Conservation (phyloP, 2,113 vertebrate genomes). For the Prolemur simus region DNA sequence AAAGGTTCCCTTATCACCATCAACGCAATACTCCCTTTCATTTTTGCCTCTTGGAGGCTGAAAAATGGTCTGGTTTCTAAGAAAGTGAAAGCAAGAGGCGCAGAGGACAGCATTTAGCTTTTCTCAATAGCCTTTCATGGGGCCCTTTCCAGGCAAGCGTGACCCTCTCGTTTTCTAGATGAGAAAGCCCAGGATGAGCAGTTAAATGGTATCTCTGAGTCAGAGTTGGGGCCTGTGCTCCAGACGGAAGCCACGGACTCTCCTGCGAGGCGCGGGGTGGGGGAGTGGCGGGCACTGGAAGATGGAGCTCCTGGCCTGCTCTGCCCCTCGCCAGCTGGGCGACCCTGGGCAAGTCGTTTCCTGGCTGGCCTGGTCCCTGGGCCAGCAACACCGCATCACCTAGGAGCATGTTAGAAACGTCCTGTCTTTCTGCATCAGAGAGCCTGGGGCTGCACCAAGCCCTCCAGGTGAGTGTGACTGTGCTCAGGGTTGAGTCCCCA, state of each 20-base stretch:
- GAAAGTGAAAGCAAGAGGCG: neutral
- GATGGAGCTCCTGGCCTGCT: neutral
- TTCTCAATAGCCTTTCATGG: neutral
- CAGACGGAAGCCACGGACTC: accelerated
- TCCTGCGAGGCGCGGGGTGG: neutral
- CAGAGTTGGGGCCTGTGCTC: neutral
- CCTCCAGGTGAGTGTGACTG: neutral
- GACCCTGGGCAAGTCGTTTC: neutral
- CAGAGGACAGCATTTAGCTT: neutral
- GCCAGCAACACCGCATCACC: neutral
- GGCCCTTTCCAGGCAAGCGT: slow-evolving; percentile 17
- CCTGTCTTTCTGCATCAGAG: neutral
- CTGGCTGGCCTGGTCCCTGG: neutral
- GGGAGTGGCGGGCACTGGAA: neutral
- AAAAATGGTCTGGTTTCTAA: neutral
- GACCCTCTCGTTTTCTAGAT: slow-evolving; percentile 35
- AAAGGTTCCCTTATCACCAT: neutral
- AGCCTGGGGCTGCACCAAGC: neutral
- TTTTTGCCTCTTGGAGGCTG: slow-evolving; percentile 47
- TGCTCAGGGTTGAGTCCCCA: neutral
- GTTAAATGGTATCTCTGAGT: neutral
- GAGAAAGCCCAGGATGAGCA: neutral
- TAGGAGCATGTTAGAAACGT: neutral
- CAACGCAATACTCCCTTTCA: neutral
- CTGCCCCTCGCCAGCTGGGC: neutral